Evolutionary conservation across 2,888 invertebrate genomes (phyloP).

Genomic region (Busseola fusca): DNA sequence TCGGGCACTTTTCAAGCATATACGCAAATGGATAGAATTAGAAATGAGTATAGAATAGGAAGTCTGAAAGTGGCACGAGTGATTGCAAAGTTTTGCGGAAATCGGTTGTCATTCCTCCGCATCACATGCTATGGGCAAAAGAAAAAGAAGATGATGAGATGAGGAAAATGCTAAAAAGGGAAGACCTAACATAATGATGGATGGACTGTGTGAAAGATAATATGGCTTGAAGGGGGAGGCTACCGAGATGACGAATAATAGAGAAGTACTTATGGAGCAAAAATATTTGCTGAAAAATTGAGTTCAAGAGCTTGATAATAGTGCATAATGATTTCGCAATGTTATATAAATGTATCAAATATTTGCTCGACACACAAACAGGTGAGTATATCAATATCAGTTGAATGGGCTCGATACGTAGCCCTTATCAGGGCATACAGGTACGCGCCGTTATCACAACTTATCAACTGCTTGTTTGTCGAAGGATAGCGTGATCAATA

Average conservation of each 20-base stretch:
- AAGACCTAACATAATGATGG: neutral
- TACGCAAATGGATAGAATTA: neutral
- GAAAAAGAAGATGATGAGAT: neutral
- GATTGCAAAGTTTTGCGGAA: neutral
- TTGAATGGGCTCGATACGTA: constrained; percentile 73
- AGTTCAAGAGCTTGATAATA: constrained; percentile 50
- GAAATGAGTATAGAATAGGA: neutral
- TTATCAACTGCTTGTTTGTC: constrained; percentile 77
- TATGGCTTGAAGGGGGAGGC: neutral
- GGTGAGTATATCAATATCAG: constrained; percentile 82
- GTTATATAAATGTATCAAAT: constrained; percentile 66
- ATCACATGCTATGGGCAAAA: neutral
- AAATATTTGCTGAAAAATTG: constrained; percentile 34
- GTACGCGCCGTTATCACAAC: constrained; percentile 77
- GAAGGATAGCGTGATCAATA: constrained; percentile 69
- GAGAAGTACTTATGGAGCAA: neutral
- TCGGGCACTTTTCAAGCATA: neutral
- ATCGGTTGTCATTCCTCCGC: too few relatives aligned
- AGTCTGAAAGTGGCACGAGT: neutral
- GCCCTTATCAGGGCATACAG: constrained; percentile 74
- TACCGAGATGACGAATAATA: neutral
- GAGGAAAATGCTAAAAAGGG: neutral
- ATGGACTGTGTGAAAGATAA: neutral
- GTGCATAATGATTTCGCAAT: constrained; percentile 56
- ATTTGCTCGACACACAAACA: constrained; percentile 71